Percentiles rank a stretch among this genome's conserved stretches.
Conservation (phyloP, 2,113 vertebrate species). For the Pandion haliaetus region DNA sequence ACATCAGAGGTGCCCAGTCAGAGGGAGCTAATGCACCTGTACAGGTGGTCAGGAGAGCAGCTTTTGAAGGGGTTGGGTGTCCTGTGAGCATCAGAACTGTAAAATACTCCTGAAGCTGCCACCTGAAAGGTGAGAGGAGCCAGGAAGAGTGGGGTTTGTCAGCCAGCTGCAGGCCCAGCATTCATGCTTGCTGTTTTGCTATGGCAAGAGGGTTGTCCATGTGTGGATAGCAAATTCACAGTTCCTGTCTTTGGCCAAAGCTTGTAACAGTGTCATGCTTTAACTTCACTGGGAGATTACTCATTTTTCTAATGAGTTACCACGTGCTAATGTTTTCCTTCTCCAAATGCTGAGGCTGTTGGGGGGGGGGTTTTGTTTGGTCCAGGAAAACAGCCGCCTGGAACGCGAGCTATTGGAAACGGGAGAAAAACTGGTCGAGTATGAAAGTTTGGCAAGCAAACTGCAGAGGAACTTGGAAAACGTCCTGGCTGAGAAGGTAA, state of each 20-base stretch:
- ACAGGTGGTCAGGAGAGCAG: background rate
- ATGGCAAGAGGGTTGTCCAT: background rate
- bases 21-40: background rate
- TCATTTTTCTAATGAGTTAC: background rate
- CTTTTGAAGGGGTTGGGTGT: background rate
- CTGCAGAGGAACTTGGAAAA: slow-evolving; percentile 88
- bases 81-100: no score
- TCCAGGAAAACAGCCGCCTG: slow-evolving; percentile 88
- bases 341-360: background rate
- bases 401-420: slow-evolving; percentile 88
- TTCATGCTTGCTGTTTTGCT: background rate
- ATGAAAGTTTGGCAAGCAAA: slow-evolving; percentile 80
- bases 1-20: background rate
- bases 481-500: slow-evolving; percentile 88
- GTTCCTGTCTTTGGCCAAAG: background rate
- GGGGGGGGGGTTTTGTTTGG: background rate
- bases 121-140: background rate
- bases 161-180: rapidly evolving
- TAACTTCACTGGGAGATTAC: background rate
- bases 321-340: background rate
- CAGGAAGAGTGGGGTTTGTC: background rate
- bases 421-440: slow-evolving; percentile 81
- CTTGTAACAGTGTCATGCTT: background rate
- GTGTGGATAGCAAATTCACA: background rate
- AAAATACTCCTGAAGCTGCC: background rate